phyloP scores from a whole-genome alignment of 2,888 invertebrate species.

The Lordiphosa fenestrarum region DNA sequence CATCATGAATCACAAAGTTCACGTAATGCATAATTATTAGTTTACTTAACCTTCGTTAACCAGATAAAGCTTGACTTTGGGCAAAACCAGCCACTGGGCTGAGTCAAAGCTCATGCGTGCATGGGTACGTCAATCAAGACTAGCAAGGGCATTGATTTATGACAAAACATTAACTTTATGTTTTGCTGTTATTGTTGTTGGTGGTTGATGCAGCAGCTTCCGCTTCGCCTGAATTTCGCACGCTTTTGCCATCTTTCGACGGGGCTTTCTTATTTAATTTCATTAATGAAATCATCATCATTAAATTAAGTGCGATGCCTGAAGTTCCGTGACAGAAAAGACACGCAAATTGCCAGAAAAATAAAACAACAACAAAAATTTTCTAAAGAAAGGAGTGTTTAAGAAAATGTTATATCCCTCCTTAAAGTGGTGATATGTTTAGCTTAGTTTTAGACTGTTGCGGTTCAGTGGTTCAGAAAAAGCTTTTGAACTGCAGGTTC shows the following conservation, averaged over 20 bases:
- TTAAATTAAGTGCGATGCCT: slow-evolving; percentile 59
- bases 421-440: no score
- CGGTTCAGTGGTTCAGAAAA: no score
- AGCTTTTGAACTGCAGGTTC: no score
- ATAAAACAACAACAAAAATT: slow-evolving; percentile 1
- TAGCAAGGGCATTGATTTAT: slow-evolving; percentile 49
- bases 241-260: slow-evolving; percentile 46
- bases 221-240: slow-evolving; percentile 61
- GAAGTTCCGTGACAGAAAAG: slow-evolving; percentile 49
- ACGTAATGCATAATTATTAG: slow-evolving; percentile 33
- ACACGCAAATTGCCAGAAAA: slow-evolving; percentile 25
- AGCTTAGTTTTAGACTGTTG: no score
- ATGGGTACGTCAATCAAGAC: slow-evolving; percentile 21
- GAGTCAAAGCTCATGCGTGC: slow-evolving; percentile 42
- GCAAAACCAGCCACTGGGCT: slow-evolving; percentile 50
- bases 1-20: slow-evolving; percentile 39
- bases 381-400: slow-evolving; percentile 14
- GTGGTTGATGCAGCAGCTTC: slow-evolving; percentile 34
- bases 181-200: slow-evolving; percentile 16
- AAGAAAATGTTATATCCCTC: no score
- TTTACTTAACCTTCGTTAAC: slow-evolving; percentile 55
- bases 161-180: slow-evolving; percentile 10
- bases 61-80: slow-evolving; percentile 44
- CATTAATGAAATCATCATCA: slow-evolving; percentile 58
- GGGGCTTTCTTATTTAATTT: slow-evolving; percentile 65